A percentile compares a stretch with the other conserved stretches of the same genome.
phyloP scores from a whole-genome alignment of 2,888 invertebrate genomes.

The Platerodrilus igneus region DNA sequence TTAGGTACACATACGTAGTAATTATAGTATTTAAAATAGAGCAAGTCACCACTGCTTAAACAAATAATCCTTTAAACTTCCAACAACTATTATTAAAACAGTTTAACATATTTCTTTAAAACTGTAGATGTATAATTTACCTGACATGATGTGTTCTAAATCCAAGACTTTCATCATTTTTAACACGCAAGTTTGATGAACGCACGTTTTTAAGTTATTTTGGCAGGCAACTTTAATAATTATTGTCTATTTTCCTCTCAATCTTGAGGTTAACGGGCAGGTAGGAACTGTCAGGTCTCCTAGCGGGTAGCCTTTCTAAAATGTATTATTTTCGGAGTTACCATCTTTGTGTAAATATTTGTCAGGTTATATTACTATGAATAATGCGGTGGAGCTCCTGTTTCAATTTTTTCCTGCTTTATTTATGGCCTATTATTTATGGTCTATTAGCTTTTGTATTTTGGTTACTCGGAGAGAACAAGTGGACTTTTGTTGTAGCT shows the following conservation, averaged over 20 bases:
- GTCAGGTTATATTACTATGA: conserved; percentile 38
- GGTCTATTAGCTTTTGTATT: conserved; percentile 31
- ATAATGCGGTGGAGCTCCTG: conserved; percentile 41
- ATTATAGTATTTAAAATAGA: too few relatives aligned
- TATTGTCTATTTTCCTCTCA: conserved; percentile 33
- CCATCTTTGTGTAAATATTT: conserved; percentile 41
- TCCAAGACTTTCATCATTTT: too few relatives aligned
- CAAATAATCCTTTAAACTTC: too few relatives aligned
- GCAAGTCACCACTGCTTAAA: too few relatives aligned
- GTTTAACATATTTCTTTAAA: too few relatives aligned
- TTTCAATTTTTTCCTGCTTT: conserved; percentile 39
- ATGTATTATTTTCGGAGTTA: conserved; percentile 31
- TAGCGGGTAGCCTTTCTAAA: conserved; percentile 33
- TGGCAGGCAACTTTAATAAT: conserved; percentile 34
- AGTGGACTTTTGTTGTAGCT: too few relatives aligned
- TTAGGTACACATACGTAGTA: too few relatives aligned
- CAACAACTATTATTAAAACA: too few relatives aligned
- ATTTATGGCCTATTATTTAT: conserved; percentile 30
- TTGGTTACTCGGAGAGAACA: too few relatives aligned
- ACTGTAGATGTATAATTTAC: too few relatives aligned
- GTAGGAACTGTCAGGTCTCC: conserved; percentile 33
- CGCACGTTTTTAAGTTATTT: conserved; percentile 32
- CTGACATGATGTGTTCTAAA: too few relatives aligned
- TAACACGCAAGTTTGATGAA: conserved; percentile 20
- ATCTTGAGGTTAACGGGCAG: conserved; percentile 37